Base-by-base conservation (phyloP, 2,888 invertebrate genomes). In the Ormia ochracea region DNA sequence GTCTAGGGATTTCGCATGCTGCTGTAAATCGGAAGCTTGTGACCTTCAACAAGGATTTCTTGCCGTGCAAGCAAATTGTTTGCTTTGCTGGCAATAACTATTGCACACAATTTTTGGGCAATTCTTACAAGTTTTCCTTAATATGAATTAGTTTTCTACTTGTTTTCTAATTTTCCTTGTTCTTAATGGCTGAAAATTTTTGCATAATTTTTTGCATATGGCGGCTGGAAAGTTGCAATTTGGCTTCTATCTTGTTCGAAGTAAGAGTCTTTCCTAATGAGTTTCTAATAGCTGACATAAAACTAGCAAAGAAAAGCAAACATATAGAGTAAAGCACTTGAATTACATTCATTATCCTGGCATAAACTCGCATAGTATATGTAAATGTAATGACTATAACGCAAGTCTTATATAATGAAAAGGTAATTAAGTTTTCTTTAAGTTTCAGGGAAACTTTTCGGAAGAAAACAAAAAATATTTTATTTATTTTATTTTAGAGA, bases 271-370 rank as follows among this genome's bases (percentile, higher is more conserved):
- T 61, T 50, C 33, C 61, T 80, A 80, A 80, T 72, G 75, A 80
- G 66, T 80, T 80, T 80, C 72, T 76, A 80, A 80, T 80, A 76
- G 80, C 72, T 41, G 1, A 36, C 10, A 43, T 2, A 33, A 9
- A 54, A 43, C 31, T 31, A 31, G 12, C 19, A 14, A 10, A 17
- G 19, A 31, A 41, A 59, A 43, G 28, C 4, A 50, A 38, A n/a
- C n/a, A n/a, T 26, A 50, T 10, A 50, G 10, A 63, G 52, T 66
- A 58, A 28, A 17, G 7, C 26, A 21, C 43, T 33, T 61, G 19
- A 19, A 9, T 10, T 14, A 56, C 1, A 43, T 56, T 19, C 33
- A 66, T 26, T 52, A 28, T 23, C 2, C 28, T 52, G 28, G 28
- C 9, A n/a, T n/a, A n/a, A n/a, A n/a, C n/a, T 6, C 4, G 17